Conservation (phyloP, 1,140 invertebrate genomes). For the Sycophila sp. region DNA sequence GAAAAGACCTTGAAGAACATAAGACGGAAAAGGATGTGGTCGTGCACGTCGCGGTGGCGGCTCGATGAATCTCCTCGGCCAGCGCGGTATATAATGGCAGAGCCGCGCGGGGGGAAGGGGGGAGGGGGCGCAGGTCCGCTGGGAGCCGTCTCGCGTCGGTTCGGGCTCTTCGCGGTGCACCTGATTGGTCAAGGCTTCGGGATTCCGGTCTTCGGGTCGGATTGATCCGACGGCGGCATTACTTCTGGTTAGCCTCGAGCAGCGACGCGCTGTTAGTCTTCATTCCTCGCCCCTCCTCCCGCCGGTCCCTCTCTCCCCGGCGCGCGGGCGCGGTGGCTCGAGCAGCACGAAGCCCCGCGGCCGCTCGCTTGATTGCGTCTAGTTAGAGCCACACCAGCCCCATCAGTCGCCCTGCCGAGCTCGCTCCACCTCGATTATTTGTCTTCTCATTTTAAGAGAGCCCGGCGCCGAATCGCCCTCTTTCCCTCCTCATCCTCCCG, state of each 20-base stretch:
- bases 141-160: not conserved
- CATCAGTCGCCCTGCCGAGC: conserved; percentile 57
- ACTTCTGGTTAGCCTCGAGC: conserved; percentile 63
- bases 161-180: not conserved
- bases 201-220: conserved; percentile 49
- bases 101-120: not conserved
- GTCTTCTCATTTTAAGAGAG: conserved; percentile 63
- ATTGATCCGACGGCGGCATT: conserved; percentile 64
- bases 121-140: not conserved
- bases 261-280: conserved; percentile 64
- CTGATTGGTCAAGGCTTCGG: conserved; percentile 45
- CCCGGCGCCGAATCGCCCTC: not conserved
- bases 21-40: too few relatives aligned
- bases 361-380: conserved; percentile 63
- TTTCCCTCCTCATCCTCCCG: not conserved
- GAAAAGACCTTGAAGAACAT: too few relatives aligned
- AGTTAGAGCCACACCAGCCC: conserved; percentile 61
- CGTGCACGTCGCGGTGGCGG: not conserved
- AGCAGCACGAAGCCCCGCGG: too few relatives aligned
- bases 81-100: not conserved
- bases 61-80: conserved; percentile 13
- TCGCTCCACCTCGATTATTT: conserved; percentile 60
- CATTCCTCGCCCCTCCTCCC: conserved; percentile 53
- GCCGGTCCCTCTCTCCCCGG: conserved; percentile 49
- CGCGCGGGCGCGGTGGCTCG: not conserved